Conservation (phyloP, 2,797 vertebrate genomes). For the Pseudochromis fuscus region DNA sequence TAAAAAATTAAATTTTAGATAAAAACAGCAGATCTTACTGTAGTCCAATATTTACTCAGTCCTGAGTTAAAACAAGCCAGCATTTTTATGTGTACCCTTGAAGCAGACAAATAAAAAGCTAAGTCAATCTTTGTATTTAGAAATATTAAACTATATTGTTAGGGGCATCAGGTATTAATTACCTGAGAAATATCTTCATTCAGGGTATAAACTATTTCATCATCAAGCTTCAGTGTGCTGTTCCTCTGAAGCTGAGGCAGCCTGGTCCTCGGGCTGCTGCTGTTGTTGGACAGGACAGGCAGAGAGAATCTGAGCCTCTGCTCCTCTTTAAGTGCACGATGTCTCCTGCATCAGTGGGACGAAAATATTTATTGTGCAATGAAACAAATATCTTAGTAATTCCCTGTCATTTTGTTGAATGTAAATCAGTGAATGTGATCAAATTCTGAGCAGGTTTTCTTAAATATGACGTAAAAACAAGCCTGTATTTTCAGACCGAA, state of each 20-base stretch:
- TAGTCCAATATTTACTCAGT: too few relatives aligned
- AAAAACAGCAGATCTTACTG: too few relatives aligned
- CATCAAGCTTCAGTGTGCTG: background rate
- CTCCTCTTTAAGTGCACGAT: background rate
- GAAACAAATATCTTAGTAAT: background rate
- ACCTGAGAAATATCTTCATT: constrained; percentile 22
- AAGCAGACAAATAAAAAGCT: background rate
- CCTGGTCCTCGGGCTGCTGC: background rate
- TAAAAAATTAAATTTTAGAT: too few relatives aligned
- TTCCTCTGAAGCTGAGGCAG: constrained; percentile 9
- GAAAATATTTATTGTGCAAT: background rate
- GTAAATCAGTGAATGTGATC: background rate
- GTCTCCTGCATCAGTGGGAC: constrained; percentile 12
- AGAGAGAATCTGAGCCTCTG: constrained; percentile 9
- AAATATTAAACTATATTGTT: background rate
- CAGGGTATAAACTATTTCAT: constrained; percentile 2
- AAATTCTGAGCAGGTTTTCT: background rate
- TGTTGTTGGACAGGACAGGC: background rate
- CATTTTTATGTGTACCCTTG: background rate
- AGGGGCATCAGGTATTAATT: background rate
- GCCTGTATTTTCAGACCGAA: background rate
- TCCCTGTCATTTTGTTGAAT: background rate
- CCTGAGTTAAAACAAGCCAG: too few relatives aligned
- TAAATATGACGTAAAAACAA: background rate
- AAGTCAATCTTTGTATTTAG: background rate